Conservation (phyloP, 2,888 invertebrate genomes). For the Torymus aiolomorphi region DNA sequence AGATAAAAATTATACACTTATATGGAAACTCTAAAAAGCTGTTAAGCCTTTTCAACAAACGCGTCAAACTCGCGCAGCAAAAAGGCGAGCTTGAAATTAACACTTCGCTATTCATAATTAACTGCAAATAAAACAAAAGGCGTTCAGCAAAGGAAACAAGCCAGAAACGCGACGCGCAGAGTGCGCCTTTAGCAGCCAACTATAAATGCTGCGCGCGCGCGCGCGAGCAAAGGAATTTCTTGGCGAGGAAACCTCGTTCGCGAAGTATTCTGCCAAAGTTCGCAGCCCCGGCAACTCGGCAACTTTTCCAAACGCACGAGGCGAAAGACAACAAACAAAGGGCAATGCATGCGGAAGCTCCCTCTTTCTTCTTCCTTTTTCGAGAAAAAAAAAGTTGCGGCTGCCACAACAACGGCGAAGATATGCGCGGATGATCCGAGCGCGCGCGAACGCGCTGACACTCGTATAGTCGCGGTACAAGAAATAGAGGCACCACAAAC, state of each 20-base stretch:
- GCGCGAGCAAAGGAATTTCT: conserved; percentile 48
- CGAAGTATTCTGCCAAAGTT: conserved; percentile 48
- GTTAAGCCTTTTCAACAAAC: no score
- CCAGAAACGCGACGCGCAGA: conserved; percentile 13
- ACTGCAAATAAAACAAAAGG: no score
- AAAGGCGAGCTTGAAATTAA: no score
- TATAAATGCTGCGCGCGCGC: conserved; percentile 41
- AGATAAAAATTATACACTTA: no score
- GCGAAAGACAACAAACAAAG: conserved; percentile 44
- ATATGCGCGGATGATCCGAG: conserved; percentile 34
- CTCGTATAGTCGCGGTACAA: no score
- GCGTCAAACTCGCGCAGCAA: no score
- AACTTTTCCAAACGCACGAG: background rate
- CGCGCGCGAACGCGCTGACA: no score
- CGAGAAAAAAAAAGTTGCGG: conserved; percentile 27
- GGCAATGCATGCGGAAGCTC: no score
- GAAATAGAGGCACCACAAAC: no score
- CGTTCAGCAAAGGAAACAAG: background rate
- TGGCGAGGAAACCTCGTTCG: conserved; percentile 40
- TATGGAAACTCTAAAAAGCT: no score
- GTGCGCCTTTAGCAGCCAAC: background rate
- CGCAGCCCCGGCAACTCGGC: conserved; percentile 57
- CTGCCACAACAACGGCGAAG: conserved; percentile 1
- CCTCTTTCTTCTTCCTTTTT: background rate
- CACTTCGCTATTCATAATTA: no score